Percentiles rank a stretch among this genome's conserved stretches.
These are phyloP conservation scores for Paradoxurus hermaphroditus DNA, from an alignment of 2,113 vertebrate species.

Conservation along the genomic window DNA sequence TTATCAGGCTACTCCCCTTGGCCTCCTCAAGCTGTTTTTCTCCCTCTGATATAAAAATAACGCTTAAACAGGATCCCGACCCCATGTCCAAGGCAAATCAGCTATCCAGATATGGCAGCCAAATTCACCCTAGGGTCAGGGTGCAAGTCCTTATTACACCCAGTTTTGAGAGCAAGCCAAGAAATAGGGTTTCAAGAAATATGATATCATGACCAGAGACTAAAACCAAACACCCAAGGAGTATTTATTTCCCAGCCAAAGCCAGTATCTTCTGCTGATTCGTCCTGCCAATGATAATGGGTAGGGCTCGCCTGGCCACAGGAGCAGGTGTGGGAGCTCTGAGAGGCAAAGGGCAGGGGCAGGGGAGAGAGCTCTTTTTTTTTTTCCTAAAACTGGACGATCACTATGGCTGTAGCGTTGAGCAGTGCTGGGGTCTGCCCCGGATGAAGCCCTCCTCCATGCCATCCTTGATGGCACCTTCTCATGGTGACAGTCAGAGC, in stretches of 20 bases:
- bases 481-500: neutral
- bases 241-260: slow-evolving; percentile 24
- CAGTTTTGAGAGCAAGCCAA: neutral
- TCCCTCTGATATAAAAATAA: slow-evolving; percentile 49
- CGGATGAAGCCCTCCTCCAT: neutral
- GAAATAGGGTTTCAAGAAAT: slow-evolving; percentile 58
- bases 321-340: neutral
- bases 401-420: neutral
- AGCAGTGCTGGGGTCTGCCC: neutral
- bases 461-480: neutral
- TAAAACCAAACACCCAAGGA: slow-evolving; percentile 43
- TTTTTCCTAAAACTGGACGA: neutral
- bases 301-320: neutral
- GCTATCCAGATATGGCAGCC: neutral
- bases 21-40: slow-evolving; percentile 25
- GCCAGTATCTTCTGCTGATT: slow-evolving; percentile 23
- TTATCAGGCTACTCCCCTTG: neutral
- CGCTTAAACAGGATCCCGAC: slow-evolving; percentile 13
- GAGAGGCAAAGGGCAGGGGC: neutral
- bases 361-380: neutral
- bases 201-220: slow-evolving; percentile 28
- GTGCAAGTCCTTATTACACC: slow-evolving; percentile 22
- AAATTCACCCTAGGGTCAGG: slow-evolving; percentile 14
- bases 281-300: neutral
- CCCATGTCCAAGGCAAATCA: slow-evolving; percentile 8